Evolutionary conservation across 2,113 vertebrate species (phyloP).

Genomic region (Redunca redunca): DNA sequence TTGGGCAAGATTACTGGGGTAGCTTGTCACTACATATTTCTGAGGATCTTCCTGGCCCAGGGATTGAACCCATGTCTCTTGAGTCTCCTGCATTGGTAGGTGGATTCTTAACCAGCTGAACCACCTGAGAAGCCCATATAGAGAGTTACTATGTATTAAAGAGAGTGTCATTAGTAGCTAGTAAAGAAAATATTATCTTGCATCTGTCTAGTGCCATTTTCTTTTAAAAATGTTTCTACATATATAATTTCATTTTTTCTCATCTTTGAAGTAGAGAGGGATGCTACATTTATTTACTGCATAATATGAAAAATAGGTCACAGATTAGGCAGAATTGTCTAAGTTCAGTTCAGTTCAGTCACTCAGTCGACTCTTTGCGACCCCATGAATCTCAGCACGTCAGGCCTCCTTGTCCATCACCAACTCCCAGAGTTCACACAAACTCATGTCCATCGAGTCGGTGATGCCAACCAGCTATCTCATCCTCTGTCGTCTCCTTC

Average conservation of each 20-base stretch:
- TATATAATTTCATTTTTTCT: not conserved
- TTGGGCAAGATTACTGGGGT: not conserved
- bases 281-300: not conserved
- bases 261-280: not conserved
- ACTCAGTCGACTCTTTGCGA: no score
- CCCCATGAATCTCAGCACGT: fast-evolving
- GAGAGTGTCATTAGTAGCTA: not conserved
- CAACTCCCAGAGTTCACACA: no score
- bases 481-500: no score
- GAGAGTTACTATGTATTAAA: not conserved
- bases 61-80: fast-evolving
- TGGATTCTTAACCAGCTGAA: not conserved
- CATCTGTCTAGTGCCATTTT: not conserved
- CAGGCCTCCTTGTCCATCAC: no score
- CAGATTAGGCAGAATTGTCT: not conserved
- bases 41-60: not conserved
- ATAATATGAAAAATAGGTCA: not conserved
- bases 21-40: not conserved
- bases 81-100: not conserved
- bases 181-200: not conserved
- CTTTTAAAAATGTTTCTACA: not conserved
- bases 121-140: not conserved
- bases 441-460: fast-evolving
- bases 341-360: not conserved
- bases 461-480: no score